Evolutionary conservation across 2,888 invertebrate species (phyloP), one percentile per base, ranked within the genome.

Genomic region (Limnephilus rhombicus): DNA sequence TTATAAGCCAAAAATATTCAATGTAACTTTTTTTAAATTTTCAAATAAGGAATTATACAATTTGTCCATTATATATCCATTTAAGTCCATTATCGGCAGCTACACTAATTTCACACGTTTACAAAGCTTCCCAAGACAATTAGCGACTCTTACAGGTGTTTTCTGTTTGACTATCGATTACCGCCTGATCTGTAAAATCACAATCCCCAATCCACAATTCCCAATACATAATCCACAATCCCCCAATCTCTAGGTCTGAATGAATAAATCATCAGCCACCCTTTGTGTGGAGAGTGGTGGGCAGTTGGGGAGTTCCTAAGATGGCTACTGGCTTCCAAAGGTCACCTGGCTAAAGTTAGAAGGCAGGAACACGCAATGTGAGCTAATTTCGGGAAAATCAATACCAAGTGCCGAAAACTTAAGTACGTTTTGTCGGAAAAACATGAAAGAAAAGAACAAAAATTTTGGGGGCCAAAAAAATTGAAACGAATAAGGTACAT

Each of bases 341-440:
- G 83, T 83, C 83, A 83, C 7, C 37, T n/a, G 37, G 34, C 83
- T 83, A 83, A 37, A 37, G 34, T 37, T 83, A 83, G 83, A 83
- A 83, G 24, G 34, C 37, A n/a, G 37, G 37, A 83, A 83, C 83
- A 83, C 83, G 83, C 83, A 34, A 83, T 9, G 83, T 24, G 18
- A 37, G 24, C 37, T 37, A 83, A 24, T 83, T 83, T 83, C 18
- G 0, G 18, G 37, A 83, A 34, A 83, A 83, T 83, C 83, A 83
- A 83, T 83, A 83, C 37, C 15, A 18, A 41, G 37, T 83, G 24
- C 34, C 37, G 83, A 83, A 83, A 24, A 68, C 68, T 68, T 68
- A 7, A 68, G 68, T 68, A 68, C 2, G n/a, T n/a, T n/a, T n/a
- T 24, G 68, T 68, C 24, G 68, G n/a, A 68, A 68, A 18, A 68